Evolutionary conservation across 1,140 invertebrate genomes (phyloP).

Genomic region (Achatina immaculata): DNA sequence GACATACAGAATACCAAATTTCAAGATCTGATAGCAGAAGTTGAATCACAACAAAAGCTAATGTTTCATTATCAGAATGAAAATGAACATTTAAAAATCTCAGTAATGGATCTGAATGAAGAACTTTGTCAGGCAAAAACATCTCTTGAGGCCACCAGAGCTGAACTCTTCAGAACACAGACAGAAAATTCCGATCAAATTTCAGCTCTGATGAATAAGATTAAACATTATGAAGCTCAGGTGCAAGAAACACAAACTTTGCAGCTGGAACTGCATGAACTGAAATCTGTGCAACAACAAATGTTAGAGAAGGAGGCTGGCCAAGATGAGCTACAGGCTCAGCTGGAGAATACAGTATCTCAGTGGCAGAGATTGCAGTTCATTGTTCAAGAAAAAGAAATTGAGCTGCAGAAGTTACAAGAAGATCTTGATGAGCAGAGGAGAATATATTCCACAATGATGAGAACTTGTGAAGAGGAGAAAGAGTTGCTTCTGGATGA

Average conservation of each 20-base stretch:
- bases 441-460: constrained; percentile 15
- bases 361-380: constrained; percentile 32
- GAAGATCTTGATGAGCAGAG: constrained; percentile 33
- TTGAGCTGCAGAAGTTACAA: constrained; percentile 24
- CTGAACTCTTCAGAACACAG: not conserved
- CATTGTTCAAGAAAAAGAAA: constrained; percentile 40
- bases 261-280: constrained; percentile 2
- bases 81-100: constrained; percentile 13
- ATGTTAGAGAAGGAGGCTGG: not conserved
- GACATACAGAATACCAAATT: not conserved
- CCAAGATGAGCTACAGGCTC: constrained; percentile 17
- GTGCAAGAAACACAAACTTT: constrained; percentile 7
- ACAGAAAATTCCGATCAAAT: not conserved
- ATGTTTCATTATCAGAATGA: not conserved
- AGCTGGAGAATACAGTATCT: constrained; percentile 31
- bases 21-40: not conserved
- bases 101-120: constrained; percentile 12
- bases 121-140: not conserved
- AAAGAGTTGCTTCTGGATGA: not conserved
- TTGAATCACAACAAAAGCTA: constrained; percentile 6
- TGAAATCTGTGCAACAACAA: constrained; percentile 6
- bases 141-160: not conserved
- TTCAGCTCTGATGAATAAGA: not conserved
- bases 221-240: not conserved
- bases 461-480: constrained; percentile 8